Percentiles rank a stretch among this genome's conserved stretches.
phyloP scores from a whole-genome alignment of 2,113 vertebrate genomes.

The Thunnus thynnus region DNA sequence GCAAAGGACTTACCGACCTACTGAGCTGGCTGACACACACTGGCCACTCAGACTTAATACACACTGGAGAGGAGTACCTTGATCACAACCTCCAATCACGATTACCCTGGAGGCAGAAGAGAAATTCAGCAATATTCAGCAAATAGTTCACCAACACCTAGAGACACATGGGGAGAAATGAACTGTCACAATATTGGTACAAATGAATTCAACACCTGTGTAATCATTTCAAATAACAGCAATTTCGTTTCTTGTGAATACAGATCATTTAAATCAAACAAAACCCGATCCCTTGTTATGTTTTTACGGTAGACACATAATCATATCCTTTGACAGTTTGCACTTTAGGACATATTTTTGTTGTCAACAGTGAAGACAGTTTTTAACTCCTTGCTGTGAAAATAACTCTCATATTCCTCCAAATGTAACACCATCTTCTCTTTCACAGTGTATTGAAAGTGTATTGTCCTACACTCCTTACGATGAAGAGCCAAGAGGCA shows the following conservation, averaged over 20 bases:
- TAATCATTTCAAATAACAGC: neutral
- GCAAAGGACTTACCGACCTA: slow-evolving; percentile 16
- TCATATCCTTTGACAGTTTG: neutral
- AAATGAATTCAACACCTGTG: neutral
- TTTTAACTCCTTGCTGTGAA: neutral
- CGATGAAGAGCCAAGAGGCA: neutral
- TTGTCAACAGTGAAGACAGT: neutral
- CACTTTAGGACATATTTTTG: slow-evolving; percentile 12
- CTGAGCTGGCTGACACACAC: slow-evolving; percentile 23
- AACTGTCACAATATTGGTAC: slow-evolving; percentile 34
- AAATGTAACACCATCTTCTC: neutral
- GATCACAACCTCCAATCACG: slow-evolving; percentile 27
- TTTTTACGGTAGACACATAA: slow-evolving; percentile 33
- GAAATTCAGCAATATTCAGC: neutral
- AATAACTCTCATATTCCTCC: neutral
- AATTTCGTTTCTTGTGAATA: neutral
- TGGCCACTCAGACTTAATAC: slow-evolving; percentile 13
- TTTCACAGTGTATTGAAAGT: neutral
- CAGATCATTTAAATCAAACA: slow-evolving; percentile 39
- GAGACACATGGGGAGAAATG: neutral
- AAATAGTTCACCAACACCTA: neutral
- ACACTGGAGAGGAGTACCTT: slow-evolving; percentile 11
- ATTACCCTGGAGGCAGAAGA: slow-evolving; percentile 13
- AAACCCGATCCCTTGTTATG: slow-evolving; percentile 34
- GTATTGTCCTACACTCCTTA: neutral